Base-by-base conservation (phyloP, 2,797 vertebrate species). In the Uromys caudimaculatus region DNA sequence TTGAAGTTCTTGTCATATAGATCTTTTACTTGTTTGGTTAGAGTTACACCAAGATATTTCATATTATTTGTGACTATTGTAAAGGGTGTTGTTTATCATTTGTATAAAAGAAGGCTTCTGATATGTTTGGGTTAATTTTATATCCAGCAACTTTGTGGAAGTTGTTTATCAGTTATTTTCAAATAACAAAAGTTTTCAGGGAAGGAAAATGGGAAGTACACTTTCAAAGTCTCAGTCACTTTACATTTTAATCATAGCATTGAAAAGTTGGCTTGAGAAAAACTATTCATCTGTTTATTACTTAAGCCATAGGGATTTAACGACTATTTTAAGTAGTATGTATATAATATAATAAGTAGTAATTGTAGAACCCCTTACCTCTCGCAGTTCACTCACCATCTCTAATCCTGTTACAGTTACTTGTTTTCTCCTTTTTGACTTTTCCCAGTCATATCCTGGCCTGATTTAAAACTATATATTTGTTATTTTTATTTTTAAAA, bases 191-290 rank as follows among this genome's bases (percentile, higher is more conserved):
- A 82, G 8, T 89, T 8, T 64, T 41, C 27, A 89, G 4, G 90
- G 64, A 67, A 71, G 47, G 73, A 93, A 93, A 75, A 92, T 94
- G 14, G 78, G n/a, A 35, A 93, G 11, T 69, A 9, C 47, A 29
- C 54, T 91, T 95, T 85, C 78, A 95, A 92, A 90, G 82, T 82
- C 12, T 85, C 60, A 79, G 29, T 56, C 11, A 75, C 67, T 58
- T 64, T 38, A 87, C 32, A 82, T 71, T 92, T 95, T 89, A 58
- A 89, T 56, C 1, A 75, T 62, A 41, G 14, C 17, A 56, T 17
- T 86, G 21, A 93, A n/a, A 97, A 92, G 27, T 78, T 71, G 44
- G 6, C 56, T 87, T 95, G 64, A 86, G 35, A 91, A 90, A 60
- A 95, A 27, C 96, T 19, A 75, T 1, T 86, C 78, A 23, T 64